Conservation (phyloP, 2,113 vertebrate species). For the Taurulus bubalis region DNA sequence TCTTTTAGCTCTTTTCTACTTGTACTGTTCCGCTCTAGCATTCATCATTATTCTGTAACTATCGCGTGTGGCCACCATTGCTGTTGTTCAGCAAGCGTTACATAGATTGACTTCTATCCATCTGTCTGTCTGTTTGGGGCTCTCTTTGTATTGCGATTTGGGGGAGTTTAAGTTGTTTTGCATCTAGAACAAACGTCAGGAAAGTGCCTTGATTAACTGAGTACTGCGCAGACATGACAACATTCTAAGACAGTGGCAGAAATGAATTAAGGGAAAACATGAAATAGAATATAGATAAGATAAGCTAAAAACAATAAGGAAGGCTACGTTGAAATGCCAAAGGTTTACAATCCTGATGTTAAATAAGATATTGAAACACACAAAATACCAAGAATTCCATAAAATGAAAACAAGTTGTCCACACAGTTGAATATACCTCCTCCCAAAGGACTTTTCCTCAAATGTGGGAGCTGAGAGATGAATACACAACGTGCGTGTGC, state of each 20-base stretch:
- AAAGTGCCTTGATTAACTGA: background rate
- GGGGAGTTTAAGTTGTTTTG: background rate
- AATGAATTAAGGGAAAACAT: background rate
- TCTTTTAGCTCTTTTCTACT: too few species aligned
- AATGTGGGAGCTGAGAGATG: background rate
- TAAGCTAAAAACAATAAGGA: background rate
- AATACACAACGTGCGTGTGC: slow-evolving; percentile 13
- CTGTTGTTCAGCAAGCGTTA: background rate
- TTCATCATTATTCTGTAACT: background rate
- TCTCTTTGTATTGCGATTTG: background rate
- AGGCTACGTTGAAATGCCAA: background rate
- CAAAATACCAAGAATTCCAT: background rate
- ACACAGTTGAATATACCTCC: background rate
- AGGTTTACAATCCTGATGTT: background rate
- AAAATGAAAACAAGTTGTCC: background rate
- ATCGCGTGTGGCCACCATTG: background rate
- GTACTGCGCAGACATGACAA: background rate
- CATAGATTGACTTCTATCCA: background rate
- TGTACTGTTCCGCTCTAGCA: background rate
- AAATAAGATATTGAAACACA: background rate
- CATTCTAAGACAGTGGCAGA: background rate
- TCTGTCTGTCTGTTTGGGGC: background rate
- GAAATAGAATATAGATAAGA: background rate
- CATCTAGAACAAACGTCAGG: background rate
- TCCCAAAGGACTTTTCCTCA: background rate